Evolutionary conservation across 1,140 invertebrate species (phyloP), one percentile per base, ranked within the genome.

Genomic region (Asbolus verrucosus): DNA sequence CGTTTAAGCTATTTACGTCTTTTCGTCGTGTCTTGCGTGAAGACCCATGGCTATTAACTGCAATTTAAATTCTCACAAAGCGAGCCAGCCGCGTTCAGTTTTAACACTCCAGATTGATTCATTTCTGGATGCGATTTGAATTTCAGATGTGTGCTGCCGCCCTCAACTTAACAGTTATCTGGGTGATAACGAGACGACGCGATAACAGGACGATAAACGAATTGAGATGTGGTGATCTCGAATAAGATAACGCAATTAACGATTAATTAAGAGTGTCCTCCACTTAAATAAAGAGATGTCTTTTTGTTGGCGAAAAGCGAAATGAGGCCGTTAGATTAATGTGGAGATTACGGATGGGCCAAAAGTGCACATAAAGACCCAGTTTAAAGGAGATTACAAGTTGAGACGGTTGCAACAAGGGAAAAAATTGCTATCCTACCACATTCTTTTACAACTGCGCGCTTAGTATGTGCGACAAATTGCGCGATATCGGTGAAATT

Each of bases 391-490:
- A 36, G 36, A 38, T 11, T 39, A 38, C 30, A 38, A 62, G 59
- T 36, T 18, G 30, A 18, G 16, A 18, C 15, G n/a, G 8, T 36
- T 62, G 19, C 36, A 62, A 62, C 36, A 62, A 38, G 30, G 18
- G 18, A 67, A 67, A 60, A 60, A 67, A 67, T 67, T 59, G 19
- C 11, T 21, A 67, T 60, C 36, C 43, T 39, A 67, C 66, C 16
- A 60, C 66, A 67, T 67, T 67, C 66, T 67, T 54, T 67, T 59
- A 67, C 66, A 67, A 27, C 60, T 67, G 43, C 43, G 50, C 54
- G 38, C 66, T 67, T 67, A 67, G 66, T 67, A 67, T 67, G 66
- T 67, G 66, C 46, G 66, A 67, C 66, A 67, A 67, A 67, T 67
- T 67, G 66, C 66, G 31, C 11, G 33, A 38, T 67, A 67, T 59